Percentiles rank a stretch among this genome's conserved stretches.
Evolutionary conservation across 2,888 invertebrate species (phyloP).

Genomic region (Asteroscopus sphinx): DNA sequence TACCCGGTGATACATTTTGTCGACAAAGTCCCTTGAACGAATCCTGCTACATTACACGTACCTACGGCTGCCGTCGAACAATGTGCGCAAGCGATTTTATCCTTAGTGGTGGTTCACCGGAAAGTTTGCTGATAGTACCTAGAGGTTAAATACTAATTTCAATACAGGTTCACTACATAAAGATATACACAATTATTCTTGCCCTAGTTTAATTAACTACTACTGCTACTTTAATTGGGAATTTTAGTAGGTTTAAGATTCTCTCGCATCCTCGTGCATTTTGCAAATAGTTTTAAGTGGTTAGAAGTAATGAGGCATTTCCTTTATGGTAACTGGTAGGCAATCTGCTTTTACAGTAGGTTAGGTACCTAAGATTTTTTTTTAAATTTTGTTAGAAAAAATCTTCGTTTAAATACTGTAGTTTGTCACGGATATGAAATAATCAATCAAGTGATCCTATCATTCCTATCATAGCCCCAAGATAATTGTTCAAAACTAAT

Average conservation of each 20-base stretch:
- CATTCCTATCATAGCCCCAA: slow-evolving; percentile 5
- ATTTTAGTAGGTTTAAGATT: background rate
- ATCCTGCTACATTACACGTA: no score
- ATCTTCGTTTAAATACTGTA: background rate
- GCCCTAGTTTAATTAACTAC: no score
- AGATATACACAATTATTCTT: slow-evolving; percentile 7
- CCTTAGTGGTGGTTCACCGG: no score
- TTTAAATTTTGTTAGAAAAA: no score
- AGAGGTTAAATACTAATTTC: slow-evolving; percentile 67
- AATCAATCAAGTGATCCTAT: slow-evolving; percentile 14
- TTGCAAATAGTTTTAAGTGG: background rate
- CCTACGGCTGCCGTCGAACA: no score
- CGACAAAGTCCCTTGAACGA: no score
- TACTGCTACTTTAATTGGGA: slow-evolving; percentile 6
- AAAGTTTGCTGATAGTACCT: no score
- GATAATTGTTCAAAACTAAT: slow-evolving; percentile 37
- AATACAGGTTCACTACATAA: slow-evolving; percentile 56
- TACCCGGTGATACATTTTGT: no score
- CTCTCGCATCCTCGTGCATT: no score
- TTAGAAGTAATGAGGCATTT: background rate
- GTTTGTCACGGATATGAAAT: slow-evolving; percentile 16
- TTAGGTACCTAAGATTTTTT: no score
- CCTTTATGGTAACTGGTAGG: background rate
- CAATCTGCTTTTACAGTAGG: background rate
- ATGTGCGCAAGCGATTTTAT: no score